Conservation (phyloP, 2,797 vertebrate species). For the Poliocrania exsul region DNA sequence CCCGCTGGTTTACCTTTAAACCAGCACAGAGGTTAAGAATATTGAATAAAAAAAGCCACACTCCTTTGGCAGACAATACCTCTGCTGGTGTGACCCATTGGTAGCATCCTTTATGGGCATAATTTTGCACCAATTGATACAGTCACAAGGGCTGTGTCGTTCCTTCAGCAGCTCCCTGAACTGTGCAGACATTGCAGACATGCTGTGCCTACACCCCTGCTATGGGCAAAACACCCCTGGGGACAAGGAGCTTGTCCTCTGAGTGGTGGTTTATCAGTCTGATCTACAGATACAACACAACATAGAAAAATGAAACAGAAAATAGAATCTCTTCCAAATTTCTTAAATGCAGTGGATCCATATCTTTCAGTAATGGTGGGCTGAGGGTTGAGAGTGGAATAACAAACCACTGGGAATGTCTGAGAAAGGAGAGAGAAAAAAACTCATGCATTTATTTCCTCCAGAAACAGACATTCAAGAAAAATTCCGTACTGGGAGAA, state of each 20-base stretch:
- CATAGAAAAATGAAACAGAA: neutral
- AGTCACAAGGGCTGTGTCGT: neutral
- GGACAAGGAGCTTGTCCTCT: neutral
- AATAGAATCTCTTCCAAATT: neutral
- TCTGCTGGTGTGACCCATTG: neutral
- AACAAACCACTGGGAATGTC: neutral
- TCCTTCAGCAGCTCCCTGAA: neutral
- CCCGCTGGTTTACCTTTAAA: too few relatives aligned
- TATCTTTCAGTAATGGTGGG: neutral
- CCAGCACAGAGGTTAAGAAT: neutral
- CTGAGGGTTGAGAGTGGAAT: rapidly evolving
- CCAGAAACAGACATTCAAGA: neutral
- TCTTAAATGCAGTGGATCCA: neutral
- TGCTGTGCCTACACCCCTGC: neutral
- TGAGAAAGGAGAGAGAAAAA: neutral
- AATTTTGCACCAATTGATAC: neutral
- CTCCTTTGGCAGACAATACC: neutral
- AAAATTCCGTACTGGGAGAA: neutral
- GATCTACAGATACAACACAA: neutral
- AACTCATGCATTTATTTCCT: neutral
- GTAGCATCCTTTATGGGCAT: rapidly evolving
- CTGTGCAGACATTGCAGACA: neutral
- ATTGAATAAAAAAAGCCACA: neutral
- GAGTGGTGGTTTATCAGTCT: neutral
- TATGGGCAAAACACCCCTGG: neutral